Conservation (phyloP, 2,797 vertebrate species). For the Xerus rutilus region DNA sequence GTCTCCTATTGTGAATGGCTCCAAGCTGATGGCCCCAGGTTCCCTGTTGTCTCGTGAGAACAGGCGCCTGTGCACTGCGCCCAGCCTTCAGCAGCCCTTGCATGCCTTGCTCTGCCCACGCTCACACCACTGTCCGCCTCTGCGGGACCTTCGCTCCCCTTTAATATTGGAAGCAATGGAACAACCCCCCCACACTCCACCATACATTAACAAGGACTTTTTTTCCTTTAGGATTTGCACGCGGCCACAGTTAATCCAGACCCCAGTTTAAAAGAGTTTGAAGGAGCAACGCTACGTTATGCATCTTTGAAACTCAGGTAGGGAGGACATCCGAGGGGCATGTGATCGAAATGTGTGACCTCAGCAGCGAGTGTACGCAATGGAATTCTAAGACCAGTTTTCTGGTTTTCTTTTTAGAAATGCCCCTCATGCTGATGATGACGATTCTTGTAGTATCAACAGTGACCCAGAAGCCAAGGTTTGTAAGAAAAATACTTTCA, state of each 20-base stretch:
- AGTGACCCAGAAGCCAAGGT: constrained; percentile 96
- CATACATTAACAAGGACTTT: constrained; percentile 57
- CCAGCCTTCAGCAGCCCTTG: constrained; percentile 82
- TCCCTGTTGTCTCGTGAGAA: constrained; percentile 72
- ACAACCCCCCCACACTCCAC: background rate
- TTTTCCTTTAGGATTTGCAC: constrained; percentile 92
- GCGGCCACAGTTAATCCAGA: constrained; percentile 97
- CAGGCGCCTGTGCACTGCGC: constrained; percentile 79
- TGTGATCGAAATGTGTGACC: rapidly evolving
- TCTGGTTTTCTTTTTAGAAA: constrained; percentile 88
- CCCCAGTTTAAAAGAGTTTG: constrained; percentile 97
- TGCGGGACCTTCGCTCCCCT: constrained; percentile 83
- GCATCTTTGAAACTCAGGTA: constrained; percentile 97
- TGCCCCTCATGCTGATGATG: constrained; percentile 92
- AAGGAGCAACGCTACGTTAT: constrained; percentile 96
- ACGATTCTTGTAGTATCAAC: constrained; percentile 94
- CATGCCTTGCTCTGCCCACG: constrained; percentile 86
- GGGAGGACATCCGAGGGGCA: constrained; percentile 51
- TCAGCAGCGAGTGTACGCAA: background rate
- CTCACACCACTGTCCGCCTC: constrained; percentile 83
- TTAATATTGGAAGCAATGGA: constrained; percentile 67
- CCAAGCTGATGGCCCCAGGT: constrained; percentile 73
- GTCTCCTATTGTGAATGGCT: constrained; percentile 82
- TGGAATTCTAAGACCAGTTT: constrained; percentile 19
- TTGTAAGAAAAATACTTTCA: constrained; percentile 78